phyloP scores from a whole-genome alignment of 2,888 invertebrate species.

The Polyploca ridens region DNA sequence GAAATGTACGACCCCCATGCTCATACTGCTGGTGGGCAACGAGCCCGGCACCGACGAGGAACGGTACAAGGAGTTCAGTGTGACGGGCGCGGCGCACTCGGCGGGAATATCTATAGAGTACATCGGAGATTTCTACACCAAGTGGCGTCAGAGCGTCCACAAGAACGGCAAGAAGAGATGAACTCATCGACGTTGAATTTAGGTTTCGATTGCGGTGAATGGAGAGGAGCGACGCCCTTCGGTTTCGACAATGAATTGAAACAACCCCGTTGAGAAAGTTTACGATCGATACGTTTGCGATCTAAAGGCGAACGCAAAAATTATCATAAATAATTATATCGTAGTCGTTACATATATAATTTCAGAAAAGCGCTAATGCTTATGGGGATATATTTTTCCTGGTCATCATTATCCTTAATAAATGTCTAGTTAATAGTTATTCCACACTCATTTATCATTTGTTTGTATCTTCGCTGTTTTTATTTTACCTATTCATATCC shows the following conservation, averaged over 20 bases:
- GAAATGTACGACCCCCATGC: constrained; percentile 82
- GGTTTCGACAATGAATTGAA: constrained; percentile 46
- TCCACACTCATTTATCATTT: not conserved
- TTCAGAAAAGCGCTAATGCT: constrained; percentile 19
- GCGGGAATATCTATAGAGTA: constrained; percentile 93
- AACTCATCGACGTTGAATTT: constrained; percentile 44
- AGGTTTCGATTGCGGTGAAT: constrained; percentile 61
- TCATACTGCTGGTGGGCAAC: constrained; percentile 91
- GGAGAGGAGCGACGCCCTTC: constrained; percentile 46
- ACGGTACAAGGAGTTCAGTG: constrained; percentile 87
- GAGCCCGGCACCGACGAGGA: constrained; percentile 75
- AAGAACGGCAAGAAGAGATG: constrained; percentile 80
- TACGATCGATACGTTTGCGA: constrained; percentile 21
- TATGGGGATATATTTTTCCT: constrained; percentile 25
- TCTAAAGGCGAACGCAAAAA: constrained; percentile 23
- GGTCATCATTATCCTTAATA: constrained; percentile 26
- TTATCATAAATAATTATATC: constrained; percentile 27
- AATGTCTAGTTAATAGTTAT: constrained; percentile 29
- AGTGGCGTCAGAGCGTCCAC: constrained; percentile 90
- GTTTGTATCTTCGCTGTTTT: not conserved
- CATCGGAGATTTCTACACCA: constrained; percentile 92
- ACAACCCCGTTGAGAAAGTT: constrained; percentile 43
- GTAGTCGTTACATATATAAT: constrained; percentile 25
- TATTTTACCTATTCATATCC: not conserved
- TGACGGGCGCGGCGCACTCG: constrained; percentile 90